Conservation (phyloP, 2,797 vertebrate genomes). For the Microctenopoma lineatum region DNA sequence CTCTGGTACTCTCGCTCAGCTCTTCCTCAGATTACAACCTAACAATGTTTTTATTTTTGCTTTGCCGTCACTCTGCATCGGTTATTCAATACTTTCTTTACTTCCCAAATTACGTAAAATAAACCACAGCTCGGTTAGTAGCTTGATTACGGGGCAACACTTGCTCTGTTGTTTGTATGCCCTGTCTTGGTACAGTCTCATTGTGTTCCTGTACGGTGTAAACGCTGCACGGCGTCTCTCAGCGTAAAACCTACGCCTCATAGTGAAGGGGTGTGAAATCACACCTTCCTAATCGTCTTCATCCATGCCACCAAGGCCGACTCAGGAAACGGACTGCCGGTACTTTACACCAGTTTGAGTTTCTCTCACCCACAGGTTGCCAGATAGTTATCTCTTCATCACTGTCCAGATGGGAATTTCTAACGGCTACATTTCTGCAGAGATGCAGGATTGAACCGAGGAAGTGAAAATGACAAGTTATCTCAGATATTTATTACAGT, state of each 20-base stretch:
- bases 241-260: constrained; percentile 32
- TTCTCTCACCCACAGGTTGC: constrained; percentile 50
- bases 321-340: constrained; percentile 42
- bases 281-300: constrained; percentile 39
- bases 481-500: background rate
- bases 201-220: constrained; percentile 20
- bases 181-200: constrained; percentile 14
- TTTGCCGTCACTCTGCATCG: constrained; percentile 6
- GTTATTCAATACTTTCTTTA: constrained; percentile 3
- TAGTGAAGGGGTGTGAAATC: constrained; percentile 37
- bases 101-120: constrained; percentile 1
- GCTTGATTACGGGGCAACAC: background rate
- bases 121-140: background rate
- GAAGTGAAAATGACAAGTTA: constrained; percentile 3
- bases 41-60: constrained; percentile 25
- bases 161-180: constrained; percentile 28
- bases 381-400: constrained; percentile 47
- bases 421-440: background rate
- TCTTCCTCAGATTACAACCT: constrained; percentile 31
- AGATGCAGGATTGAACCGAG: background rate
- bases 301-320: constrained; percentile 12
- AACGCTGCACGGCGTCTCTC: constrained; percentile 12
- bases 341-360: constrained; percentile 64
- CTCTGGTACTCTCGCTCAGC: constrained; percentile 28
- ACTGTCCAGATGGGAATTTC: constrained; percentile 41